Evolutionary conservation across 2,113 vertebrate genomes (phyloP).

Genomic region (Gymnocephalus cernua): DNA sequence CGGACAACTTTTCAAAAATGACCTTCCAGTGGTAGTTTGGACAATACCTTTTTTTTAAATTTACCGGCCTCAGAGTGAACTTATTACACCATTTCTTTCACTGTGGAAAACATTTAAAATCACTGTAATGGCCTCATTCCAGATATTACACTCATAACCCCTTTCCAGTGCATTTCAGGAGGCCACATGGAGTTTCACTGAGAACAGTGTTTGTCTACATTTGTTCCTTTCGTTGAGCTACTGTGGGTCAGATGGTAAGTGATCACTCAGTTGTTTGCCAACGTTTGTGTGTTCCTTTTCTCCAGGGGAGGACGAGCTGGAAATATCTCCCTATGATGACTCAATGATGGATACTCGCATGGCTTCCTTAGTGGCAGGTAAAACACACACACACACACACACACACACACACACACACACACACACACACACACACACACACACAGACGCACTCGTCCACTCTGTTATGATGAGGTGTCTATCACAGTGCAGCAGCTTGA

Average conservation of each 20-base stretch:
- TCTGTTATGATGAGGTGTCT: too few relatives aligned
- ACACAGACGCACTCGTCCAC: too few relatives aligned
- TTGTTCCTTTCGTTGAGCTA: neutral
- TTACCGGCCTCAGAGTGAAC: neutral
- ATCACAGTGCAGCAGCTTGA: constrained; percentile 2
- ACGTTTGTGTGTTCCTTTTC: constrained; percentile 7
- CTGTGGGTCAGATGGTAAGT: neutral
- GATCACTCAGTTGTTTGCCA: neutral
- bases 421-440: constrained; percentile 1
- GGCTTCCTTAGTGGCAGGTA: constrained; percentile 80
- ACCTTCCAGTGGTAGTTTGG: neutral
- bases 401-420: constrained; percentile 16
- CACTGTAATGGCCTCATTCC: neutral
- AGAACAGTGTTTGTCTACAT: neutral
- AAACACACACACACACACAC: constrained; percentile 25
- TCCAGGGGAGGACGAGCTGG: constrained; percentile 75
- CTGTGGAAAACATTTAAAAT: neutral
- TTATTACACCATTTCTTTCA: neutral
- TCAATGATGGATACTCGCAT: constrained; percentile 67
- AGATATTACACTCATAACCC: neutral
- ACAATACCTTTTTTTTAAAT: neutral
- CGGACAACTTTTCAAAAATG: neutral
- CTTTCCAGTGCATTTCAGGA: neutral
- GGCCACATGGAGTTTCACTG: neutral
- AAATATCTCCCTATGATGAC: constrained; percentile 77